These are phyloP conservation scores for Caprella mutica DNA, from an alignment of 2,888 invertebrate species.

Conservation along the genomic window DNA sequence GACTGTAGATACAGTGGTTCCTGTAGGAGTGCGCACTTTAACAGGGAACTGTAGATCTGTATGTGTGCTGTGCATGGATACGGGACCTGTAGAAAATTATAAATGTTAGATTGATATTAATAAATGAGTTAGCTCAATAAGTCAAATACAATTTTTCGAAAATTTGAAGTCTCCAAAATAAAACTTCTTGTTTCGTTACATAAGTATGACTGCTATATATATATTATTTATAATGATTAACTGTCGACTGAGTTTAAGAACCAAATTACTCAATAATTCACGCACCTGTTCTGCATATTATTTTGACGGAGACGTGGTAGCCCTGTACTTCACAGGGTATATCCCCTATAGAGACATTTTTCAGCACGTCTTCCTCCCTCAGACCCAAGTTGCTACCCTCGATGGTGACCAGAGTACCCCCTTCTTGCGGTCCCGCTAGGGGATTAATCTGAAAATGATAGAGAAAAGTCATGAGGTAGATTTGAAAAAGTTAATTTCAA, in stretches of 20 bases:
- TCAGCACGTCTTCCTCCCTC: slow-evolving; percentile 78
- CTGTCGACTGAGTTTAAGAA: too few relatives aligned
- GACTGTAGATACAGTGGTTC: slow-evolving; percentile 12
- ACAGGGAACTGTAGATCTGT: slow-evolving; percentile 41
- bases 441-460: slow-evolving; percentile 60
- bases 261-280: too few relatives aligned
- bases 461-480: too few relatives aligned
- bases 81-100: too few relatives aligned
- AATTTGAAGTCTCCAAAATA: too few relatives aligned
- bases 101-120: too few relatives aligned
- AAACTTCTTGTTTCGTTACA: too few relatives aligned
- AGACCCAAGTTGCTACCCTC: slow-evolving; percentile 92
- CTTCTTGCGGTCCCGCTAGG: slow-evolving; percentile 88
- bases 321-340: slow-evolving; percentile 76
- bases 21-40: slow-evolving; percentile 10
- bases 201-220: too few relatives aligned
- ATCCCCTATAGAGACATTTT: slow-evolving; percentile 81
- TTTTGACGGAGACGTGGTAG: slow-evolving; percentile 81
- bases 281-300: slow-evolving; percentile 70
- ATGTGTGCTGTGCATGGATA: slow-evolving; percentile 56
- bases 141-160: too few relatives aligned
- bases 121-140: too few relatives aligned
- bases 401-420: slow-evolving; percentile 88
- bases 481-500: too few relatives aligned
- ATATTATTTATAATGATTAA: too few relatives aligned